Percentiles rank a stretch among this genome's conserved stretches.
Evolutionary conservation across 2,113 vertebrate species (phyloP).

Genomic region (Aleadryas rufinucha): DNA sequence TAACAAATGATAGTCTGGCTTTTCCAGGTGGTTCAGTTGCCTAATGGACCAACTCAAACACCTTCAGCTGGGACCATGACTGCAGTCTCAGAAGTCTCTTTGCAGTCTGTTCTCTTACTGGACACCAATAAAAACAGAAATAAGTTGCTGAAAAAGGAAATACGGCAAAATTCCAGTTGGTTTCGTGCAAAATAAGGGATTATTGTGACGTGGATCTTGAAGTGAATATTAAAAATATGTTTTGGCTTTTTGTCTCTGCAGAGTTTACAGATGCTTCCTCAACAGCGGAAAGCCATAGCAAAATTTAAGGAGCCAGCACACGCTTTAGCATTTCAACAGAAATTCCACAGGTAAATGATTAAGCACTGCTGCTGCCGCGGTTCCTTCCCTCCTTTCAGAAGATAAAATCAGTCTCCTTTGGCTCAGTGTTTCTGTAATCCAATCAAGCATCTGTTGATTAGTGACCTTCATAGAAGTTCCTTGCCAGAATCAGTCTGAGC

Average conservation of each 20-base stretch:
- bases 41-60: not conserved
- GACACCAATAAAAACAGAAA: not conserved
- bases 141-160: not conserved
- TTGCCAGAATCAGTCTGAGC: not conserved
- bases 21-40: not conserved
- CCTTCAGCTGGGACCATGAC: not conserved
- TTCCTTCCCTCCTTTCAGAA: not conserved
- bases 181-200: not conserved
- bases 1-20: not conserved
- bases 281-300: slow-evolving; percentile 94
- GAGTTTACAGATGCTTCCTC: slow-evolving; percentile 95
- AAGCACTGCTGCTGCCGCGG: not conserved
- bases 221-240: not conserved
- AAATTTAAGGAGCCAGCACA: slow-evolving; percentile 90
- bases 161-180: accelerated
- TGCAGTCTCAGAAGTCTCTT: not conserved
- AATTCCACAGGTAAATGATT: slow-evolving; percentile 90
- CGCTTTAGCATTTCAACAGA: slow-evolving; percentile 91
- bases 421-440: not conserved
- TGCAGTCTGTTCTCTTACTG: not conserved
- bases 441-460: not conserved
- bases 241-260: slow-evolving; percentile 45
- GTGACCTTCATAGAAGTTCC: not conserved
- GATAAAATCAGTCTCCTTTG: not conserved
- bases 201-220: not conserved